phyloP scores from a whole-genome alignment of 2,797 vertebrate genomes.

The Sciaenops ocellatus region DNA sequence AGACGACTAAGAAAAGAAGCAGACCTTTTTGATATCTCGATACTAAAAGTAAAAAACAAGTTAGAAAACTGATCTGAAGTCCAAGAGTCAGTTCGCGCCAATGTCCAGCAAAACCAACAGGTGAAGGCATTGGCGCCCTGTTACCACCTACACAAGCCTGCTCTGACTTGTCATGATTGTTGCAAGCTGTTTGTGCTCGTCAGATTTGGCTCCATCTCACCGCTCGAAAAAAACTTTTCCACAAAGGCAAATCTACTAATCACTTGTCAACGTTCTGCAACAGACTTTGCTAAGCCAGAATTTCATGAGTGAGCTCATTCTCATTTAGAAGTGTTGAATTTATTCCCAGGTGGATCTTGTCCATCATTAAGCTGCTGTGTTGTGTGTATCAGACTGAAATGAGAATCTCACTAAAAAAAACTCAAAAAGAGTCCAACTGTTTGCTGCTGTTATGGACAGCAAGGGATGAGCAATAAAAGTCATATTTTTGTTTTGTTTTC shows the following conservation, averaged over 20 bases:
- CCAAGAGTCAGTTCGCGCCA: slow-evolving; percentile 11
- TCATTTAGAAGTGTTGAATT: neutral
- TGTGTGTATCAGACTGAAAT: neutral
- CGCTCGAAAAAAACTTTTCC: neutral
- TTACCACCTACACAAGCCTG: slow-evolving; percentile 37
- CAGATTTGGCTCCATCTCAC: slow-evolving; percentile 9
- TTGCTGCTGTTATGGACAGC: neutral
- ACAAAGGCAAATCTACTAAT: slow-evolving; percentile 8
- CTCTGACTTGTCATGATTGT: slow-evolving; percentile 19
- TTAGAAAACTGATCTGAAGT: neutral
- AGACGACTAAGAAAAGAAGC: neutral
- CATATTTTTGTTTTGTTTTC: slow-evolving; percentile 1
- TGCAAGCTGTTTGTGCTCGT: slow-evolving; percentile 24
- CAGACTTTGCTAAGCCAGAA: neutral
- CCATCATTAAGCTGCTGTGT: neutral
- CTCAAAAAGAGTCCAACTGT: neutral
- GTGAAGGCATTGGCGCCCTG: slow-evolving; percentile 24
- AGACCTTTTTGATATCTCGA: neutral
- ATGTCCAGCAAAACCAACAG: slow-evolving; percentile 33
- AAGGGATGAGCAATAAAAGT: neutral
- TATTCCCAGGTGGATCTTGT: neutral
- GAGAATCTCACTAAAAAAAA: slow-evolving; percentile 6
- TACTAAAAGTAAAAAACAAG: neutral
- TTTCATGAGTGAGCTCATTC: neutral
- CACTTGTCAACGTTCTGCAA: neutral